phyloP scores from a whole-genome alignment of 2,113 vertebrate species.

The Tragulus kanchil region DNA sequence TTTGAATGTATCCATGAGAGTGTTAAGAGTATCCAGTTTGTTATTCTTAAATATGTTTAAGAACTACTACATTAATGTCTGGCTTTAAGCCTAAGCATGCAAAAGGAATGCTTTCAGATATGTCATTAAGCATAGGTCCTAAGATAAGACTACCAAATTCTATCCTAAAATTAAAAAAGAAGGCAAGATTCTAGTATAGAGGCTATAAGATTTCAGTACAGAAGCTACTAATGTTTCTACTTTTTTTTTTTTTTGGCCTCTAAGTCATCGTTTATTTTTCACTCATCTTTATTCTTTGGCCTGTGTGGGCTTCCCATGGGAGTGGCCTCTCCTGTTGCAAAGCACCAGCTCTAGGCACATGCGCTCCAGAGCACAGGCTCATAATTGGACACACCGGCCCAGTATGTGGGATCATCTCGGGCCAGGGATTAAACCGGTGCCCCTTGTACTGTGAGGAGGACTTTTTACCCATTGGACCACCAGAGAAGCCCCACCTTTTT shows the following conservation, averaged over 20 bases:
- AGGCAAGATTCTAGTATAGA: not conserved
- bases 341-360: too few relatives aligned
- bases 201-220: not conserved
- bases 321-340: too few relatives aligned
- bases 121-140: not conserved
- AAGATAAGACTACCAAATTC: slow-evolving; percentile 38
- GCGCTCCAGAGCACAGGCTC: too few relatives aligned
- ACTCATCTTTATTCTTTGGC: too few relatives aligned
- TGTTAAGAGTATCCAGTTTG: not conserved
- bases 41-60: slow-evolving; percentile 1
- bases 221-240: not conserved
- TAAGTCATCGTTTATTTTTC: too few relatives aligned
- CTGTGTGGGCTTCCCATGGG: too few relatives aligned
- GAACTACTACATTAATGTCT: not conserved
- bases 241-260: not conserved
- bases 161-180: not conserved
- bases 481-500: too few relatives aligned
- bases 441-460: too few relatives aligned
- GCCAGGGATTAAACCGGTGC: too few relatives aligned
- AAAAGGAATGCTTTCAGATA: slow-evolving; percentile 12
- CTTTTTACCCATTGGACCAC: too few relatives aligned
- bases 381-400: too few relatives aligned
- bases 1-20: not conserved
- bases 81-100: not conserved
- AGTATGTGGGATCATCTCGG: too few relatives aligned